Conservation (phyloP, 1,140 invertebrate genomes). For the Trachymyrmex septentrionalis region DNA sequence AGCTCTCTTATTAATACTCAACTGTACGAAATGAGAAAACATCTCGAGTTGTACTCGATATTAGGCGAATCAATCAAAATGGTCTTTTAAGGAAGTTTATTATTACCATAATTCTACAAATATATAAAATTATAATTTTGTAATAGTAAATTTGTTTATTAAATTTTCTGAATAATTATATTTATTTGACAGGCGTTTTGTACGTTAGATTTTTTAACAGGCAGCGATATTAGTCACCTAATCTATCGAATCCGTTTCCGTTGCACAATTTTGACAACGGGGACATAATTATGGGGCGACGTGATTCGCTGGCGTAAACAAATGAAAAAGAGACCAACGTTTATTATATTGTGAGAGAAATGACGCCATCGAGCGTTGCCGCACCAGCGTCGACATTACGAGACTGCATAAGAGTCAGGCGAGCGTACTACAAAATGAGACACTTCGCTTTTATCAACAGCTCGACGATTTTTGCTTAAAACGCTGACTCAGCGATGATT, state of each 20-base stretch:
- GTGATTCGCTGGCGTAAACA: slow-evolving; percentile 22
- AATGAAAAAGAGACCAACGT: slow-evolving; percentile 11
- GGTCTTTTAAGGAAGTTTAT: background rate
- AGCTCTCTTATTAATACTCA: slow-evolving; percentile 13
- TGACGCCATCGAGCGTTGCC: slow-evolving; percentile 34
- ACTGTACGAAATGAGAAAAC: slow-evolving; percentile 8
- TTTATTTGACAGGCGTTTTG: background rate
- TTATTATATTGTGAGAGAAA: slow-evolving; percentile 8
- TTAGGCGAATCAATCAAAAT: background rate
- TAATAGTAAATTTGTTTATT: no score
- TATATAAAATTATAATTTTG: no score
- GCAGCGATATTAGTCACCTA: background rate
- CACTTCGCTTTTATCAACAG: slow-evolving; percentile 47
- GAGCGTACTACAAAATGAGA: slow-evolving; percentile 40
- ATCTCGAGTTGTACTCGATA: background rate
- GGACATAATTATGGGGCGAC: background rate
- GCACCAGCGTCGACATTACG: slow-evolving; percentile 21
- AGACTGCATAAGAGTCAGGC: slow-evolving; percentile 18
- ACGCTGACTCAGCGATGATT: slow-evolving; percentile 73
- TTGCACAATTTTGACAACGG: slow-evolving; percentile 16
- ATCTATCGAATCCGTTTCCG: background rate
- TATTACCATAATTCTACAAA: no score
- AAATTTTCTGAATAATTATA: no score
- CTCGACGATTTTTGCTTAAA: slow-evolving; percentile 62
- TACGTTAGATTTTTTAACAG: background rate